Percentiles rank a stretch among this genome's conserved stretches.
Conservation (phyloP, 1,140 invertebrate genomes). For the Drosophila orena region DNA sequence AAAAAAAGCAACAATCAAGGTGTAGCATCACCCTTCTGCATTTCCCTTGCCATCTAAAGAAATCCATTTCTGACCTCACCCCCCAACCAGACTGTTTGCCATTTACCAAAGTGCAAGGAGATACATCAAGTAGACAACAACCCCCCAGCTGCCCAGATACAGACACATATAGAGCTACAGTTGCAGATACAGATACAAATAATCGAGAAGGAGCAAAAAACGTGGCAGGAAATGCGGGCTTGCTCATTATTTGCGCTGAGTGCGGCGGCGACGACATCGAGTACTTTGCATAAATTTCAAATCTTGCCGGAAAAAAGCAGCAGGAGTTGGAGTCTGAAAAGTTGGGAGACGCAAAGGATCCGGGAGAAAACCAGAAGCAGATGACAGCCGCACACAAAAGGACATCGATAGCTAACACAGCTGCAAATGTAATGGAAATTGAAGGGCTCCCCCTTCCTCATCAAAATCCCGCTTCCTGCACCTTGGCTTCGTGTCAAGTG, state of each 20-base stretch:
- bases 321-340: conserved; percentile 15
- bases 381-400: conserved; percentile 78
- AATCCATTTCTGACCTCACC: conserved; percentile 21
- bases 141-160: conserved; percentile 32
- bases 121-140: conserved; percentile 67
- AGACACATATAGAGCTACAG: conserved; percentile 42
- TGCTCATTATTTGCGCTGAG: conserved; percentile 82
- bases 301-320: conserved; percentile 58
- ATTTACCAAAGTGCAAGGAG: conserved; percentile 77
- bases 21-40: conserved; percentile 20
- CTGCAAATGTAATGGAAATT: conserved; percentile 83
- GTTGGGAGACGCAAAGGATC: conserved; percentile 24
- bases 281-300: conserved; percentile 82
- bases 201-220: conserved; percentile 56
- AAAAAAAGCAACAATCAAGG: conserved; percentile 13
- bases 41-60: conserved; percentile 8
- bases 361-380: conserved; percentile 52
- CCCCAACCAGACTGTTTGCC: conserved; percentile 57
- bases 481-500: conserved; percentile 76
- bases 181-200: conserved; percentile 57
- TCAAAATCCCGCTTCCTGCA: conserved; percentile 26
- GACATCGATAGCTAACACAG: conserved; percentile 76
- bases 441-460: conserved; percentile 47
- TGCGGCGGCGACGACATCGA: conserved; percentile 73
- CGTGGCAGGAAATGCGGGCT: conserved; percentile 82